Base-by-base conservation (phyloP, 2,113 vertebrate species). In the Chascanopsetta lugubris region DNA sequence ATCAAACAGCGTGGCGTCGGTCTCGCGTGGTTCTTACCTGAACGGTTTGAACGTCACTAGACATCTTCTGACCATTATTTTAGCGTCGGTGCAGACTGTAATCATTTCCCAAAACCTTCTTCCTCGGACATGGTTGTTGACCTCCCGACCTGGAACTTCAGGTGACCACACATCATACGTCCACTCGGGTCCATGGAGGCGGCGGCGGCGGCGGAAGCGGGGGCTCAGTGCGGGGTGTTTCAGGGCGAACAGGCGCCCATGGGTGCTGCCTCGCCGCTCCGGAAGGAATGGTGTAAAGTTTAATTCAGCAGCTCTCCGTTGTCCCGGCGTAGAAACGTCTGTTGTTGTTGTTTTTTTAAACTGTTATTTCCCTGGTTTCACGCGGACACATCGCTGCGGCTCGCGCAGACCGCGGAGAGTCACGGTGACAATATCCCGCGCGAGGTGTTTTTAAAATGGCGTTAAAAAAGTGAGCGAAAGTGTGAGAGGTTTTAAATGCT, bases 21-120 rank as follows among this genome's bases (percentile, higher is more conserved):
- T n/a, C n/a, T n/a, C 6, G 40, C 18, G 7, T 8, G 18, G 4
- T 1, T 65, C 22, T 58, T 87, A 99, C 97, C 97, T 95, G 92
- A 99, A 99, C 80, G 97, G 97, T 90, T 94, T 96, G 94, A 98
- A 92, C 92, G 95, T 96, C 77, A 97, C 91, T 77, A 97, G 94
- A 86, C 96, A 98, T 96, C 97, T 95, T 88, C 97, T 96, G 91
- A 96, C 91, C 95, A 98, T 96, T 92, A 95, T 96, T 93, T 94
- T 94, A 83, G 93, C 94, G 91, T 98, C 96, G 69, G 91, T 92
- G 90, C 91, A 93, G 77, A 95, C 93, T 83, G 92, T 81, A 87
- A 94, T 91, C 95, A 94, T 94, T 84, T 85, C 38, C 80, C 82
- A 82, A 87, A 90, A 87, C 74, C 49, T 26, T 57, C 80, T 54